Percentiles rank a stretch among this genome's conserved stretches.
These are phyloP conservation scores for Cataglyphis rosenhaueri DNA, from an alignment of 2,888 invertebrate species.

Conservation along the genomic window DNA sequence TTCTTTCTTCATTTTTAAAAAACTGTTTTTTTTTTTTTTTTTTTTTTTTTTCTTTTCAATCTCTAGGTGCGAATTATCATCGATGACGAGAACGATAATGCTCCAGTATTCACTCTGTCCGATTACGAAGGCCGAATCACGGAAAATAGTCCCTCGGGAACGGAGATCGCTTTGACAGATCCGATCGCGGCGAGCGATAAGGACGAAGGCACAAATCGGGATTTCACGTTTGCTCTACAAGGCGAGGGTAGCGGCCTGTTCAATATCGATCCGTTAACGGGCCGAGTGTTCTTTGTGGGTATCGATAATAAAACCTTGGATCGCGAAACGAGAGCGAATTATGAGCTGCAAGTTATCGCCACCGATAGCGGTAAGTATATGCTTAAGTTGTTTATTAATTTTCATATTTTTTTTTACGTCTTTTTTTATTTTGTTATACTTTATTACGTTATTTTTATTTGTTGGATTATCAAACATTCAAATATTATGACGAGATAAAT, in stretches of 20 bases:
- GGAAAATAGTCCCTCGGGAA: constrained; percentile 91
- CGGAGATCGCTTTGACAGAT: constrained; percentile 90
- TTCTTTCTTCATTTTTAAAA: too few relatives aligned
- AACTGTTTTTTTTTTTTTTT: too few relatives aligned
- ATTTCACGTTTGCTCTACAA: constrained; percentile 89
- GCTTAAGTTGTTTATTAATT: background rate
- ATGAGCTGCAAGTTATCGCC: constrained; percentile 91
- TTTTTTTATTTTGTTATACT: background rate
- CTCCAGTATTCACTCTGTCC: constrained; percentile 91
- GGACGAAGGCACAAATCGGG: constrained; percentile 90
- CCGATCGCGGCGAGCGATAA: constrained; percentile 91
- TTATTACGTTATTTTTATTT: background rate
- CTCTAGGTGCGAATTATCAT: constrained; percentile 88
- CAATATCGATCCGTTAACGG: constrained; percentile 88
- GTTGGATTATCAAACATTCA: background rate
- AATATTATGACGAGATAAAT: background rate
- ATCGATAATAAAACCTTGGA: constrained; percentile 87
- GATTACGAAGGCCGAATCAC: constrained; percentile 91
- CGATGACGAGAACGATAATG: constrained; percentile 95
- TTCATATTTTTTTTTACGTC: background rate
- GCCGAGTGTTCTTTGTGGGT: constrained; percentile 88
- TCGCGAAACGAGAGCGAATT: constrained; percentile 90
- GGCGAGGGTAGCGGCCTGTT: constrained; percentile 93
- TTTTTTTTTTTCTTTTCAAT: too few relatives aligned
- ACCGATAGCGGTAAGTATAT: constrained; percentile 87